Base-by-base conservation (phyloP, 1,140 invertebrate species). In the Zaprionus ornatus region DNA sequence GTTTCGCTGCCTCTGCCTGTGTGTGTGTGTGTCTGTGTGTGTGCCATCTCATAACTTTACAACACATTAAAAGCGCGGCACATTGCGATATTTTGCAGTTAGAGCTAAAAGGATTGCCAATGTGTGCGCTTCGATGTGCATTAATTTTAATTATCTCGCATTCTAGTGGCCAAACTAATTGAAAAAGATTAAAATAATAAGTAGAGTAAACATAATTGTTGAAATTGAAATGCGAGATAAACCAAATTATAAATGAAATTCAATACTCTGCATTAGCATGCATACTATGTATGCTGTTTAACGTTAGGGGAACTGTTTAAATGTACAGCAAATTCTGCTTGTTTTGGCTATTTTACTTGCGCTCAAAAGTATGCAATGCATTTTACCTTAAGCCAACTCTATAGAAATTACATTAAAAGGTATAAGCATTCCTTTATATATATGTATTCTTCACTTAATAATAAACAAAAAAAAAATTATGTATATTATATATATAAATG, bases 61-160 rank as follows among this genome's bases (percentile, higher is more conserved):
- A 42, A 25, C 25, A 32, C 25, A 66, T 85, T 81, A 74, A 77
- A 59, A 55, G 74, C 50, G 56, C 64, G 57, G 42, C 55, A 19
- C 25, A 54, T 13, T 27, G 35, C 19, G 23, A 25, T 63, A 17
- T 55, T 55, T 65, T 45, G 13, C 60, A 54, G 32, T 23, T 54
- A 13, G 4, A 40, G 54, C 55, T 40, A 40, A 73, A 61, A 55
- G 57, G 57, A 59, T 72, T 61, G 56, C 17, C 19, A 45, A 73
- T 77, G 60, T 45, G 12, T 54, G 50, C 37, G 19, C 25, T 27
- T 54, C 48, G 48, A 70, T 60, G 32, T 32, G 19, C 21, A 55
- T 55, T 55, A n/a, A 55, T 55, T 25, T 37, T 25, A 64, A 64
- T 54, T 64, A 37, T 7, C 48, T 21, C n/a, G 35, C 23, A 5